Percentiles rank a stretch among this genome's conserved stretches.
Evolutionary conservation across 1,140 invertebrate genomes (phyloP).

Genomic region (Parasteatoda tepidariorum): DNA sequence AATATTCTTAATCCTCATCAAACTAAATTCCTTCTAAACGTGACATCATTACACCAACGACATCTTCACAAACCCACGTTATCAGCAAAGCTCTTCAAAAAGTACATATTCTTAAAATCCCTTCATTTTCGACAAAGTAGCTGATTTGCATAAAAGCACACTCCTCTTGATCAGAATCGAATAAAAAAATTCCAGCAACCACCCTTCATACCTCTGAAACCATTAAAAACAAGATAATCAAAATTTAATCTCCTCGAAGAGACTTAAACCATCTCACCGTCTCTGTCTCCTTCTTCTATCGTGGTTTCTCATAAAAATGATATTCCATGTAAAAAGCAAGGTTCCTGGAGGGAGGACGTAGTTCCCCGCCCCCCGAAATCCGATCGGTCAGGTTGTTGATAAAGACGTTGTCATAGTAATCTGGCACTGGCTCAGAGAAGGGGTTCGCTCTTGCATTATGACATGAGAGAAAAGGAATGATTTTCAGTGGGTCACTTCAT

Average conservation of each 20-base stretch:
- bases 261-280: neutral
- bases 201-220: neutral
- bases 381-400: conserved; percentile 59
- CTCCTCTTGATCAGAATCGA: neutral
- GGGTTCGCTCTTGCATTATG: conserved; percentile 16
- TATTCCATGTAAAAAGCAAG: conserved; percentile 7
- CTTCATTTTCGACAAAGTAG: too few species aligned
- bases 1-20: too few species aligned
- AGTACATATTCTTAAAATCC: too few species aligned
- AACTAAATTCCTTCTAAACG: too few species aligned
- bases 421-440: conserved; percentile 52
- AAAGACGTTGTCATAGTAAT: conserved; percentile 59
- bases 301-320: conserved; percentile 10
- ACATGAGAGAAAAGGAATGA: neutral
- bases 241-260: neutral
- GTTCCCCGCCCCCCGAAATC: conserved; percentile 16
- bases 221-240: neutral
- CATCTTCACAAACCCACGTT: too few species aligned
- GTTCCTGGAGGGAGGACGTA: neutral
- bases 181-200: neutral
- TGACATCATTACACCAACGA: too few species aligned
- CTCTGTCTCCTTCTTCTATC: neutral
- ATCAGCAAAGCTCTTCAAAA: too few species aligned
- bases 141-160: neutral
- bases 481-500: conserved; percentile 24